Conservation (phyloP, 2,797 vertebrate genomes). For the Mareca penelope region DNA sequence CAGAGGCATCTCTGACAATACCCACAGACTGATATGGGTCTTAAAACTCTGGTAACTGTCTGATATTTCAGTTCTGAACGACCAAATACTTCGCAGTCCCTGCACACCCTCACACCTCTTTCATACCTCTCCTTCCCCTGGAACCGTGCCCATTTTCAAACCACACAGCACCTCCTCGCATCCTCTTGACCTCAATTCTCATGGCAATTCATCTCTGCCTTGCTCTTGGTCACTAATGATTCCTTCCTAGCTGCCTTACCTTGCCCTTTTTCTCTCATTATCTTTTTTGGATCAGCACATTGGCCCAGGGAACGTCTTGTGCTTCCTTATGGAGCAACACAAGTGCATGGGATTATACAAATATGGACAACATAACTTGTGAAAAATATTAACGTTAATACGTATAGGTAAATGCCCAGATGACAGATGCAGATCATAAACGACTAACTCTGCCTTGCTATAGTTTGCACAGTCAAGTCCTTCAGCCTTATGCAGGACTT, state of each 20-base stretch:
- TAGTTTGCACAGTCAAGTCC: neutral
- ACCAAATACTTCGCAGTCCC: neutral
- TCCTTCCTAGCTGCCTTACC: neutral
- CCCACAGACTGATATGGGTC: accelerated
- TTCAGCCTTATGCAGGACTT: neutral
- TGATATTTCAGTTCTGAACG: neutral
- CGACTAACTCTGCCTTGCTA: neutral
- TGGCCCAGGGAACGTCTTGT: neutral
- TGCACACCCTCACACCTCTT: neutral
- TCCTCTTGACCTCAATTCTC: neutral
- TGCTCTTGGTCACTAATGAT: neutral
- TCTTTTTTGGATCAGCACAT: neutral
- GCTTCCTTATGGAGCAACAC: neutral
- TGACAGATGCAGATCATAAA: neutral
- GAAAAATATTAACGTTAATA: neutral
- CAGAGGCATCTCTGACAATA: neutral
- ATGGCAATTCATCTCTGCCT: neutral
- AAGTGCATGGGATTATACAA: neutral
- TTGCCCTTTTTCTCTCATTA: neutral
- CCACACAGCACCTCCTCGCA: neutral
- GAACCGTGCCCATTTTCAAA: neutral
- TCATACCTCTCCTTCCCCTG: neutral
- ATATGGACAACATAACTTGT: neutral
- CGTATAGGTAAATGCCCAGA: neutral
- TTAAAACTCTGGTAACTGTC: neutral